These are phyloP conservation scores for Drosophila setosimentum DNA, from an alignment of 2,888 invertebrate genomes.

Conservation along the genomic window DNA sequence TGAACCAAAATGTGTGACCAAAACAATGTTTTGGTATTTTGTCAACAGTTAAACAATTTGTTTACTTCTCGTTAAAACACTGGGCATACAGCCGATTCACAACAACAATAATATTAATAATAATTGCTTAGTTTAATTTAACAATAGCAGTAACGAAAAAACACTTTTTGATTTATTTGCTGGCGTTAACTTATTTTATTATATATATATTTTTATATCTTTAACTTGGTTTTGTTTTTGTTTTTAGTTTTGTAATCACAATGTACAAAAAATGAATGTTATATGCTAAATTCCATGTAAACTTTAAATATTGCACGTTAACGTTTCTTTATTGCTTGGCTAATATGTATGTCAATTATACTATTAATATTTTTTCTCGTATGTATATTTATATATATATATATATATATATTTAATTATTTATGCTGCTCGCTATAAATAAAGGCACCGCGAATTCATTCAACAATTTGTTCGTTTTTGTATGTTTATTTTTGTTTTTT, in stretches of 20 bases:
- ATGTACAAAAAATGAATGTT: constrained; percentile 56
- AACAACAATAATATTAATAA: constrained; percentile 30
- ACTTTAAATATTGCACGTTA: constrained; percentile 80
- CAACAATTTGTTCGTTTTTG: constrained; percentile 71
- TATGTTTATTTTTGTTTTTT: constrained; percentile 27
- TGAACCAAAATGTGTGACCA: constrained; percentile 28
- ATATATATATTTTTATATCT: constrained; percentile 6
- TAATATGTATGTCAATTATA: constrained; percentile 57
- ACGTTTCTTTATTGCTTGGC: constrained; percentile 73
- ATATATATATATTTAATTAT: constrained; percentile 37
- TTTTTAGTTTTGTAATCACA: constrained; percentile 55
- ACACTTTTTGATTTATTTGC: constrained; percentile 68
- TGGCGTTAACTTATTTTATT: constrained; percentile 43
- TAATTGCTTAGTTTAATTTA: constrained; percentile 43
- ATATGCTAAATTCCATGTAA: constrained; percentile 64
- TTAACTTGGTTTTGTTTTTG: constrained; percentile 14
- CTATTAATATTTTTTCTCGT: constrained; percentile 27
- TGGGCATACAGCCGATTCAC: constrained; percentile 47
- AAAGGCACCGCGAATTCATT: constrained; percentile 84
- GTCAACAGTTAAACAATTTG: constrained; percentile 17
- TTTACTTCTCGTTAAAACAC: constrained; percentile 29
- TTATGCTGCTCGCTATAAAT: constrained; percentile 81
- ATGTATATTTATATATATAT: constrained; percentile 23
- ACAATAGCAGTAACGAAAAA: constrained; percentile 52
- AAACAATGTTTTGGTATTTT: constrained; percentile 35